These are phyloP conservation scores for Hecatera dysodea DNA, from an alignment of 2,888 invertebrate species.

Conservation along the genomic window DNA sequence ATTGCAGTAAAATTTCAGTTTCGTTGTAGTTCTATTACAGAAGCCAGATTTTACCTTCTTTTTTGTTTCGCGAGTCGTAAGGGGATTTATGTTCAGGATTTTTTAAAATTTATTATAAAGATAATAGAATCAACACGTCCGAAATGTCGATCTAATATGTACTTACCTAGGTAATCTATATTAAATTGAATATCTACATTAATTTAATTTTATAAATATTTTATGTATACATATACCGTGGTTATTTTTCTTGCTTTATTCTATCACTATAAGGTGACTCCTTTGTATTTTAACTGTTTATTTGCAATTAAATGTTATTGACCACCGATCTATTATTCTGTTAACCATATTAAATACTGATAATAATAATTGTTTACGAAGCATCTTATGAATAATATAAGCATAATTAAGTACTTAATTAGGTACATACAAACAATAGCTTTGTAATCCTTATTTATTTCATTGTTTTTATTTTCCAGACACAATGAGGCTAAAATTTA, in stretches of 20 bases:
- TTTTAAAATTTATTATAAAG: no score
- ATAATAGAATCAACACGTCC: no score
- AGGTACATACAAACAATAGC: background rate
- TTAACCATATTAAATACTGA: background rate
- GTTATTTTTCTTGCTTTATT: background rate
- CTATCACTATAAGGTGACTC: background rate
- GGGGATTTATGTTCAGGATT: no score
- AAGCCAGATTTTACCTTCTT: no score
- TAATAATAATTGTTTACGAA: background rate
- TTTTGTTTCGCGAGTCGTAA: no score
- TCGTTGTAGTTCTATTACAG: no score
- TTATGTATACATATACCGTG: background rate
- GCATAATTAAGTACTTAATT: background rate
- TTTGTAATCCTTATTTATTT: background rate
- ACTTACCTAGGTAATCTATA: no score
- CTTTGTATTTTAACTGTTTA: background rate
- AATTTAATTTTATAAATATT: background rate
- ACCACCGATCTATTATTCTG: background rate
- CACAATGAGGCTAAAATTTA: slow-evolving; percentile 74
- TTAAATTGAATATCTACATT: background rate
- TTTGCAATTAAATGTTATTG: background rate
- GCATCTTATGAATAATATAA: no score
- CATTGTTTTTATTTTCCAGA: slow-evolving; percentile 60
- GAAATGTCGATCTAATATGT: no score
- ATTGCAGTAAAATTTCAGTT: no score